Conservation (phyloP, 2,888 invertebrate genomes). For the Oasisia sp. region DNA sequence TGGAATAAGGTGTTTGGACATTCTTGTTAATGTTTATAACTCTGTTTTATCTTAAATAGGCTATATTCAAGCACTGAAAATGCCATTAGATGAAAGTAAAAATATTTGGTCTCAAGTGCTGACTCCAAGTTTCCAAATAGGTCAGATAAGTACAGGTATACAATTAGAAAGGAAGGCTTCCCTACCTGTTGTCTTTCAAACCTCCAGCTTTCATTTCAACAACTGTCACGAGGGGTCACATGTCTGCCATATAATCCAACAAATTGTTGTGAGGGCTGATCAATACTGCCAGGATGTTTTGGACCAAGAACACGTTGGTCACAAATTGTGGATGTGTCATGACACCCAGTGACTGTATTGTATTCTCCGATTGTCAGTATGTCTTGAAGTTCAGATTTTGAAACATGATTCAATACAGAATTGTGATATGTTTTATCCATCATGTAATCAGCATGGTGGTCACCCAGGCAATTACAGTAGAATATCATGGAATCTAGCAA, state of each 20-base stretch:
- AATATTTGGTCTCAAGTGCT: too few relatives aligned
- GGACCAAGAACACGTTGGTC: constrained; percentile 38
- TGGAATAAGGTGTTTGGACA: too few relatives aligned
- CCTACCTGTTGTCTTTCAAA: constrained; percentile 36
- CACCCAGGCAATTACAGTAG: constrained; percentile 27
- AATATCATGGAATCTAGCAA: constrained; percentile 25
- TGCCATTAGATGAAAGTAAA: too few relatives aligned
- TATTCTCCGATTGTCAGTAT: constrained; percentile 42
- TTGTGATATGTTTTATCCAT: constrained; percentile 28
- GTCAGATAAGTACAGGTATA: too few relatives aligned
- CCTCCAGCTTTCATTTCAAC: constrained; percentile 36
- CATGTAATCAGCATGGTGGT: constrained; percentile 29
- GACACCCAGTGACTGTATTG: constrained; percentile 25
- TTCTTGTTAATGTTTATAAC: too few relatives aligned
- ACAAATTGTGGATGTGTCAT: constrained; percentile 28
- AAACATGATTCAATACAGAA: constrained; percentile 22
- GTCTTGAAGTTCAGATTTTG: constrained; percentile 32
- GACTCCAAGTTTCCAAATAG: too few relatives aligned
- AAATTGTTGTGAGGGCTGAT: constrained; percentile 34
- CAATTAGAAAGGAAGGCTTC: not conserved
- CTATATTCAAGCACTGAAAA: too few relatives aligned
- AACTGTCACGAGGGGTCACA: constrained; percentile 39
- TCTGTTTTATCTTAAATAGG: too few relatives aligned
- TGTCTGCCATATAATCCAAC: constrained; percentile 31
- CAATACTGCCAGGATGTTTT: constrained; percentile 36